Percentiles rank a stretch among this genome's conserved stretches.
phyloP scores from a whole-genome alignment of 2,888 invertebrate species.

The Habroteleia sp. region DNA sequence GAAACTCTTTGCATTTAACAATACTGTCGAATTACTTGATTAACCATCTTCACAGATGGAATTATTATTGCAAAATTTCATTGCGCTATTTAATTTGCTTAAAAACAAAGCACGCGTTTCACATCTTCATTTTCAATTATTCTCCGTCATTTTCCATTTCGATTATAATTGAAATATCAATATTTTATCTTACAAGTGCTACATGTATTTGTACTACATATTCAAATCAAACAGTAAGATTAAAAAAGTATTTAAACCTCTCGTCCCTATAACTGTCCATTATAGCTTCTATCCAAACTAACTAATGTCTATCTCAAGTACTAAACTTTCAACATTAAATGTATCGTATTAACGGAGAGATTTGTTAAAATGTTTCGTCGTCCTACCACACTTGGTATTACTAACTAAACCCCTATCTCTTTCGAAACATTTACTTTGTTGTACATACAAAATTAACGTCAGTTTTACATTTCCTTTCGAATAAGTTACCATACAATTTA shows the following conservation, averaged over 20 bases:
- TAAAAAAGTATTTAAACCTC: constrained; percentile 27
- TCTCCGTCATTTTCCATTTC: no score
- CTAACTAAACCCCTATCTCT: constrained; percentile 23
- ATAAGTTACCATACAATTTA: neutral
- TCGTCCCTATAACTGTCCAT: constrained; percentile 24
- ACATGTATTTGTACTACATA: no score
- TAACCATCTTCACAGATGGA: no score
- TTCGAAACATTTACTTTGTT: constrained; percentile 20
- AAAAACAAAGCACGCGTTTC: no score
- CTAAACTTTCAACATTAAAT: constrained; percentile 49
- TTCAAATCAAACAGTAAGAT: no score
- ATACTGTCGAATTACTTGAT: no score
- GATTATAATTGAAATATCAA: no score
- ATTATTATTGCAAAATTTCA: no score
- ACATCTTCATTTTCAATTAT: no score
- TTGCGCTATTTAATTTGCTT: no score
- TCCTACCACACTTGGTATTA: constrained; percentile 6
- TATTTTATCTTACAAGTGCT: no score
- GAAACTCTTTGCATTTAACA: no score
- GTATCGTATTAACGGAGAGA: constrained; percentile 39
- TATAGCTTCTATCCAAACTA: constrained; percentile 4
- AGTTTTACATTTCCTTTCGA: constrained; percentile 5
- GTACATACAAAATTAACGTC: constrained; percentile 1
- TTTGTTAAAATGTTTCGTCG: constrained; percentile 20
- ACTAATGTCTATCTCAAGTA: constrained; percentile 13